Percentiles rank a stretch among this genome's conserved stretches.
Evolutionary conservation across 2,888 invertebrate species (phyloP).

Genomic region (Globia sparganii): DNA sequence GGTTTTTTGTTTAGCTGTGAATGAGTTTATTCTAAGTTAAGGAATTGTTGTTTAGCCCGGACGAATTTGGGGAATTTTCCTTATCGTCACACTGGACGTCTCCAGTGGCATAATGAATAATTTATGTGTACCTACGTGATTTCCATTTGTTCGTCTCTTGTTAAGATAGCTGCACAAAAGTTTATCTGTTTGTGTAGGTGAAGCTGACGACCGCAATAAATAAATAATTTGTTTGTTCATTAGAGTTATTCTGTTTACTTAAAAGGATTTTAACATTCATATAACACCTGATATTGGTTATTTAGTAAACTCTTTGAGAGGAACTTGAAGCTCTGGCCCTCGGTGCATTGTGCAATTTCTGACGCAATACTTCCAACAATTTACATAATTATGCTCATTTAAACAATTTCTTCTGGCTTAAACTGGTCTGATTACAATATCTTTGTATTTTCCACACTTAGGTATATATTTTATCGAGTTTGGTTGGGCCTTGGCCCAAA

Average conservation of each 20-base stretch:
- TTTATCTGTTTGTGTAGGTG: slow-evolving; percentile 11
- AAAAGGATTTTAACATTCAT: slow-evolving; percentile 15
- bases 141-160: slow-evolving; percentile 20
- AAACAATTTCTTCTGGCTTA: slow-evolving; percentile 52
- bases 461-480: slow-evolving; percentile 61
- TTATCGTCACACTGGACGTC: background rate
- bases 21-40: slow-evolving; percentile 13
- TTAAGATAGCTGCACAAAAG: slow-evolving; percentile 14
- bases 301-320: slow-evolving; percentile 47
- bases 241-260: slow-evolving; percentile 12
- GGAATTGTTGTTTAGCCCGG: slow-evolving; percentile 6
- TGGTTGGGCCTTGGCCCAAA: slow-evolving; percentile 67
- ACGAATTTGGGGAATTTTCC: slow-evolving; percentile 5
- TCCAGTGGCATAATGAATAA: slow-evolving; percentile 9
- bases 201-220: too few relatives aligned
- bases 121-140: slow-evolving; percentile 11
- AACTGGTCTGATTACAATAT: slow-evolving; percentile 50
- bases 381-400: slow-evolving; percentile 66
- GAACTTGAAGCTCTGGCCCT: slow-evolving; percentile 62
- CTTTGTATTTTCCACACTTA: slow-evolving; percentile 56
- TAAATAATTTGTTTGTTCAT: slow-evolving; percentile 14
- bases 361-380: slow-evolving; percentile 74
- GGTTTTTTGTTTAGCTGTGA: background rate
- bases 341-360: slow-evolving; percentile 73
- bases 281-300: slow-evolving; percentile 39